Percentiles rank a stretch among this genome's conserved stretches.
Conservation (phyloP, 2,888 invertebrate species). For the Osmoderma eremita region DNA sequence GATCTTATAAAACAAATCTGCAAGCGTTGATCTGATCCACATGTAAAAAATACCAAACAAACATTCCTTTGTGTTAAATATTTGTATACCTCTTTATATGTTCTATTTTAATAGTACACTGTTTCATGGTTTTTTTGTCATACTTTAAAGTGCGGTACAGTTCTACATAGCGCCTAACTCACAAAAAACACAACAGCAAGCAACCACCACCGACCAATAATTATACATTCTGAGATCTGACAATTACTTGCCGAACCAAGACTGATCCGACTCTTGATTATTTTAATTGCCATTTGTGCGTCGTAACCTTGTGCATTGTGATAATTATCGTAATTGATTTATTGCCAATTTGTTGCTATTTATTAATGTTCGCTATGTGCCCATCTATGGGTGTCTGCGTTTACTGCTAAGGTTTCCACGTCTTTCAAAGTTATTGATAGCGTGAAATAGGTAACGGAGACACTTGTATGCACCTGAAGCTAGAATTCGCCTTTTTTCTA, state of each 20-base stretch:
- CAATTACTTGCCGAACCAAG: conserved; percentile 53
- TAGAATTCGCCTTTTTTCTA: background rate
- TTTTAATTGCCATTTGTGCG: conserved; percentile 64
- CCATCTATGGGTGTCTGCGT: conserved; percentile 52
- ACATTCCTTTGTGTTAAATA: no score
- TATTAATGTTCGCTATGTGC: conserved; percentile 43
- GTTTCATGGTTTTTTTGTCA: no score
- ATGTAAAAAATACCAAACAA: no score
- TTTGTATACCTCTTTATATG: no score
- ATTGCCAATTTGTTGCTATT: conserved; percentile 60
- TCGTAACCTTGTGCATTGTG: conserved; percentile 62
- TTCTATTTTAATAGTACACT: no score
- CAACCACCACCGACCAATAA: conserved; percentile 45
- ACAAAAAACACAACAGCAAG: conserved; percentile 15
- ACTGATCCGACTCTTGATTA: conserved; percentile 62
- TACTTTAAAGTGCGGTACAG: no score
- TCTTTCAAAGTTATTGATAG: conserved; percentile 53
- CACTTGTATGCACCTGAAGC: background rate
- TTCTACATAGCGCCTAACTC: no score
- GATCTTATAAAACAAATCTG: no score
- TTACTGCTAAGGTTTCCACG: conserved; percentile 21
- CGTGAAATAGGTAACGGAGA: conserved; percentile 8
- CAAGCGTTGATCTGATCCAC: no score
- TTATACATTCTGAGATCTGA: conserved; percentile 54
- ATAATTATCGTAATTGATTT: conserved; percentile 65